A percentile compares a stretch with the other conserved stretches of the same genome.
These are phyloP conservation scores for Scaptodrosophila latifasciaeformis DNA, from an alignment of 2,888 invertebrate genomes.

Conservation along the genomic window DNA sequence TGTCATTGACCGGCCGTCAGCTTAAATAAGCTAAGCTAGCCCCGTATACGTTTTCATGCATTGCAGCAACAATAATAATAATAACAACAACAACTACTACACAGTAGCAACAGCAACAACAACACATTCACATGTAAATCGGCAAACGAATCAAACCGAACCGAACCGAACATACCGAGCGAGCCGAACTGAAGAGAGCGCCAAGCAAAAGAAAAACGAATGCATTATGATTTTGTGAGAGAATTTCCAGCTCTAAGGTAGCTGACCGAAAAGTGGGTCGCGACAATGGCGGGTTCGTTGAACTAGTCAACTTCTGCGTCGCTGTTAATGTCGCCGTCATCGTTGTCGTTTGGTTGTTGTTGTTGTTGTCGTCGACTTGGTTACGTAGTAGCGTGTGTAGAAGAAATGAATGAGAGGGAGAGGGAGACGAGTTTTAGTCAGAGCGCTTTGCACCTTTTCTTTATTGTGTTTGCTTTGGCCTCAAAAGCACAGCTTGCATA, in stretches of 20 bases:
- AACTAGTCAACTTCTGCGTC: conserved; percentile 65
- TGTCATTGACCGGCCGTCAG: conserved; percentile 73
- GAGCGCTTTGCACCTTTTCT: conserved; percentile 23
- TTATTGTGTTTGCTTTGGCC: conserved; percentile 41
- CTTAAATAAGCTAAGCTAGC: conserved; percentile 61
- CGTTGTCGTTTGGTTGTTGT: conserved; percentile 11
- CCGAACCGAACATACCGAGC: conserved; percentile 31
- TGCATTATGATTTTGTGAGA: too few species aligned
- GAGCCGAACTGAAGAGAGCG: conserved; percentile 7
- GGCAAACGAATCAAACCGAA: conserved; percentile 17
- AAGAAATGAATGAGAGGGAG: conserved; percentile 7
- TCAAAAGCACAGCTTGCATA: conserved; percentile 35
- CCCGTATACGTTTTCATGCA: too few species aligned
- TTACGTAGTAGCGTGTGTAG: conserved; percentile 57
- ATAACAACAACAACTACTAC: conserved; percentile 9
- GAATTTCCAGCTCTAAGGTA: too few species aligned
- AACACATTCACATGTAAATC: conserved; percentile 58
- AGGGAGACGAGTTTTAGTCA: conserved; percentile 15
- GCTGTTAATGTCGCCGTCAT: conserved; percentile 46
- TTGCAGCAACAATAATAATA: conserved; percentile 28
- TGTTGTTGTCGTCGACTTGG: conserved; percentile 38
- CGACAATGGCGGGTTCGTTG: conserved; percentile 76
- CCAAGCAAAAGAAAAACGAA: too few species aligned
- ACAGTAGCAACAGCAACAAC: conserved; percentile 18
- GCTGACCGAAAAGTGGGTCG: conserved; percentile 76